A percentile compares a stretch with the other conserved stretches of the same genome.
These are phyloP conservation scores for Acrobasis suavella DNA, from an alignment of 2,888 invertebrate genomes.

Conservation along the genomic window DNA sequence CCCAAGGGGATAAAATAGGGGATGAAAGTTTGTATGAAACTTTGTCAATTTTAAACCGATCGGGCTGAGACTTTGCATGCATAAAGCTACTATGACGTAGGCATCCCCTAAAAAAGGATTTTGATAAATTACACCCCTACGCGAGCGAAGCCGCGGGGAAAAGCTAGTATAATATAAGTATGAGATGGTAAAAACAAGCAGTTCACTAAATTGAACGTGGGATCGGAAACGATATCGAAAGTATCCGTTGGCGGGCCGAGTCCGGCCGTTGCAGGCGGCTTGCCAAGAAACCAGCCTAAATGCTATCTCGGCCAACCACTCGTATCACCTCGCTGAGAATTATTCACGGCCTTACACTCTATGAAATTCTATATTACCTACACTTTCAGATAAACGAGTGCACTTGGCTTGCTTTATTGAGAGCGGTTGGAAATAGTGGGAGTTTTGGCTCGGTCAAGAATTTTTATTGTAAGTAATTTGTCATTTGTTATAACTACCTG, in stretches of 20 bases:
- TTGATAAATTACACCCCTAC: too few relatives aligned
- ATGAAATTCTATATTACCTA: slow-evolving; percentile 22
- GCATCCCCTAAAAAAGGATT: too few relatives aligned
- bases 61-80: too few relatives aligned
- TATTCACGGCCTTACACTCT: slow-evolving; percentile 10
- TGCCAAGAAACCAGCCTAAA: slow-evolving; percentile 69
- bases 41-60: too few relatives aligned
- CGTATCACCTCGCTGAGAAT: slow-evolving; percentile 6
- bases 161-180: too few relatives aligned
- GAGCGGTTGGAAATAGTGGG: not conserved
- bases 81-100: too few relatives aligned
- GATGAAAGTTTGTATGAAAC: too few relatives aligned
- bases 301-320: slow-evolving; percentile 51
- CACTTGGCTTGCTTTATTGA: slow-evolving; percentile 10
- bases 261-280: slow-evolving; percentile 35
- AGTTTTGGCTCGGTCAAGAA: slow-evolving; percentile 4
- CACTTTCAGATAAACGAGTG: slow-evolving; percentile 17
- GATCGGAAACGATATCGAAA: slow-evolving; percentile 2
- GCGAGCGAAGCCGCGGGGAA: too few relatives aligned
- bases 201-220: not conserved
- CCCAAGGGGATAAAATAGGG: too few relatives aligned
- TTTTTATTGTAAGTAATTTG: not conserved
- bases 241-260: slow-evolving; percentile 4
- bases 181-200: slow-evolving; percentile 21
- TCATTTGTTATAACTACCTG: not conserved